Evolutionary conservation across 2,888 invertebrate genomes (phyloP).

Genomic region (Xestia c-nigrum): DNA sequence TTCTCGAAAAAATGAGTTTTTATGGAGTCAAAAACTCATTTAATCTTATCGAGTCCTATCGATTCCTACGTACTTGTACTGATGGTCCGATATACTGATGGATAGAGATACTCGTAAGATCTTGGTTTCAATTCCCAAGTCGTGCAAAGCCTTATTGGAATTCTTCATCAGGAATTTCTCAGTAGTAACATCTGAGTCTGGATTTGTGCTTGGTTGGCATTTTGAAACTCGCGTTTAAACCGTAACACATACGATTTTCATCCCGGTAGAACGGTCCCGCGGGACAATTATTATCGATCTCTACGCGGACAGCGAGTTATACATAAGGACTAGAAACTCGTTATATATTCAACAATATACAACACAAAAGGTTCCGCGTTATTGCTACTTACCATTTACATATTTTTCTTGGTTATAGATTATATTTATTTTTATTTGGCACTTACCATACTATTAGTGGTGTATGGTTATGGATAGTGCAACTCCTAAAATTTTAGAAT

Average conservation of each 20-base stretch:
- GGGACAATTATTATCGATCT: not conserved
- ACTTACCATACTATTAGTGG: constrained; percentile 19
- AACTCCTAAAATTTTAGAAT: constrained; percentile 42
- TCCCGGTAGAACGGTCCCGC: too few species aligned
- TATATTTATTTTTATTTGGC: constrained; percentile 42
- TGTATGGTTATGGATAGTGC: constrained; percentile 7
- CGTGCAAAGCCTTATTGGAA: not conserved
- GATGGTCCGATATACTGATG: too few species aligned
- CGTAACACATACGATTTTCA: not conserved
- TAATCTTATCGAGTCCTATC: too few species aligned
- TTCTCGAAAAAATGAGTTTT: too few species aligned
- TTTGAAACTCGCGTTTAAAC: too few species aligned
- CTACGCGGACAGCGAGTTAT: not conserved
- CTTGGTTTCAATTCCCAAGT: too few species aligned
- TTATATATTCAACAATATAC: constrained; percentile 39
- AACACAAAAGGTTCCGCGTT: constrained; percentile 46
- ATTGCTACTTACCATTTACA: constrained; percentile 43
- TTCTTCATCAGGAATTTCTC: not conserved
- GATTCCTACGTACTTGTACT: too few species aligned
- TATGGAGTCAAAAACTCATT: too few species aligned
- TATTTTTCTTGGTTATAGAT: constrained; percentile 30
- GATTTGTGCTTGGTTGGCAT: not conserved
- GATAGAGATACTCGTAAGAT: too few species aligned
- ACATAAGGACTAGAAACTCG: not conserved
- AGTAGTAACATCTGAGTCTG: not conserved